These are phyloP conservation scores for Popillia japonica DNA, from an alignment of 1,140 invertebrate genomes.

Conservation along the genomic window DNA sequence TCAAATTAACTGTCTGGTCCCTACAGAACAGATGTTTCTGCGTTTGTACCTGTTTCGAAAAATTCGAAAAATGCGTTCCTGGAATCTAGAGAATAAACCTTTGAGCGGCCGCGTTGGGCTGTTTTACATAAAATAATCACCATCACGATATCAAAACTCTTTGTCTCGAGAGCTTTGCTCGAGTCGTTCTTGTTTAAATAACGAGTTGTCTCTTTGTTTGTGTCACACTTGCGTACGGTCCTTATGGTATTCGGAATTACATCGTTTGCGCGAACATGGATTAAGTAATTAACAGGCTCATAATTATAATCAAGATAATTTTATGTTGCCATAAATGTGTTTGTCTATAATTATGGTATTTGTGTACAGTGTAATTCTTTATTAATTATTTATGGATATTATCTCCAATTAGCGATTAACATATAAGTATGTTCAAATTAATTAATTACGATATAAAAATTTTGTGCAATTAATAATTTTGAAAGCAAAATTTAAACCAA, in stretches of 20 bases:
- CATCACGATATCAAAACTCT: constrained; percentile 35
- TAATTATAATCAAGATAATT: constrained; percentile 21
- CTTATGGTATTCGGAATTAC: neutral
- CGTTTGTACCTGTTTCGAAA: constrained; percentile 49
- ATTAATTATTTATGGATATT: too few relatives aligned
- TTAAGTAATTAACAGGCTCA: constrained; percentile 21
- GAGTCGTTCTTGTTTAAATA: constrained; percentile 26
- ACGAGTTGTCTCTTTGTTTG: constrained; percentile 25
- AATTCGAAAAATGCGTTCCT: constrained; percentile 48
- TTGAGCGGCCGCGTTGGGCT: constrained; percentile 29
- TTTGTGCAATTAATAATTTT: too few relatives aligned
- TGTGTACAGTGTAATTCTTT: too few relatives aligned
- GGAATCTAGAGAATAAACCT: constrained; percentile 42
- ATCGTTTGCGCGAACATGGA: constrained; percentile 1
- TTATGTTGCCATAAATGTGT: neutral
- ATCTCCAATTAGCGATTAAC: too few relatives aligned
- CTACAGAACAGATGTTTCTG: constrained; percentile 46
- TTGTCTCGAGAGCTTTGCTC: neutral
- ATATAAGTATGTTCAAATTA: too few relatives aligned
- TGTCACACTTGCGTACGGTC: constrained; percentile 22
- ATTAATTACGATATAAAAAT: too few relatives aligned
- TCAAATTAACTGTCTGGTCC: constrained; percentile 42
- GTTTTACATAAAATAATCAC: constrained; percentile 34
- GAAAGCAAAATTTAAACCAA: too few relatives aligned
- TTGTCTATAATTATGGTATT: too few relatives aligned